A percentile compares a stretch with the other conserved stretches of the same genome.
phyloP scores from a whole-genome alignment of 2,797 vertebrate genomes.

The Huso huso region DNA sequence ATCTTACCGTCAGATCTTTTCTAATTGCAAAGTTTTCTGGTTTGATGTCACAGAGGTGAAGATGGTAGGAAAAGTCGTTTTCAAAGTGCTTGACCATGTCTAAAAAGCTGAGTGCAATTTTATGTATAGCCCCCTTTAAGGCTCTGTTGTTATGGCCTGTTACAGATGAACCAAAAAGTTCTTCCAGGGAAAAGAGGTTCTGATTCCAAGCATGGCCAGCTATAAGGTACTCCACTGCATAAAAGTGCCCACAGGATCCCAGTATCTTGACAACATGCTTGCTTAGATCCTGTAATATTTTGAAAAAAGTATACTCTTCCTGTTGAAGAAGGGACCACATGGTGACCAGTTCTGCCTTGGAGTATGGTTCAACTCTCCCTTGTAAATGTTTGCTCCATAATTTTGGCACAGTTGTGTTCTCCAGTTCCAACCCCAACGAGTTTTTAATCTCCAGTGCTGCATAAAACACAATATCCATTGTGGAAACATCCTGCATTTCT shows the following conservation, averaged over 20 bases:
- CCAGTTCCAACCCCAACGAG: slow-evolving; percentile 69
- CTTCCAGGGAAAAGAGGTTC: slow-evolving; percentile 81
- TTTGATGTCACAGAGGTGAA: slow-evolving; percentile 93
- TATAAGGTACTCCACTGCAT: slow-evolving; percentile 83
- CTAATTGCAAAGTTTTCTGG: slow-evolving; percentile 94
- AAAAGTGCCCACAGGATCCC: slow-evolving; percentile 93
- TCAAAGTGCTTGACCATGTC: slow-evolving; percentile 91
- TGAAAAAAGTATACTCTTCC: slow-evolving; percentile 87
- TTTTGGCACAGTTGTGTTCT: slow-evolving; percentile 52
- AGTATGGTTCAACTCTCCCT: slow-evolving; percentile 48
- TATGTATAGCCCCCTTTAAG: slow-evolving; percentile 53
- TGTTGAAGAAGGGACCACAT: slow-evolving; percentile 90
- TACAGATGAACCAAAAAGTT: slow-evolving; percentile 24
- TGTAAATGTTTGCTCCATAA: slow-evolving; percentile 60
- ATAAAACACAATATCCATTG: slow-evolving; percentile 77
- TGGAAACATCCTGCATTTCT: slow-evolving; percentile 56
- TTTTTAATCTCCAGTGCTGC: slow-evolving; percentile 81
- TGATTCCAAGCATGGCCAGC: slow-evolving; percentile 81
- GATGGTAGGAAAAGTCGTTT: slow-evolving; percentile 78
- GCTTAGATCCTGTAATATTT: slow-evolving; percentile 82
- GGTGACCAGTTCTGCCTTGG: slow-evolving; percentile 78
- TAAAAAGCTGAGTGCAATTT: slow-evolving; percentile 87
- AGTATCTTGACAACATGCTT: slow-evolving; percentile 75
- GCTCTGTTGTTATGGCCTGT: slow-evolving; percentile 36
- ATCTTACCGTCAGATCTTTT: slow-evolving; percentile 79